Evolutionary conservation across 2,797 vertebrate genomes (phyloP), one percentile per base, ranked within the genome.

Genomic region (Anguilla pacifica): DNA sequence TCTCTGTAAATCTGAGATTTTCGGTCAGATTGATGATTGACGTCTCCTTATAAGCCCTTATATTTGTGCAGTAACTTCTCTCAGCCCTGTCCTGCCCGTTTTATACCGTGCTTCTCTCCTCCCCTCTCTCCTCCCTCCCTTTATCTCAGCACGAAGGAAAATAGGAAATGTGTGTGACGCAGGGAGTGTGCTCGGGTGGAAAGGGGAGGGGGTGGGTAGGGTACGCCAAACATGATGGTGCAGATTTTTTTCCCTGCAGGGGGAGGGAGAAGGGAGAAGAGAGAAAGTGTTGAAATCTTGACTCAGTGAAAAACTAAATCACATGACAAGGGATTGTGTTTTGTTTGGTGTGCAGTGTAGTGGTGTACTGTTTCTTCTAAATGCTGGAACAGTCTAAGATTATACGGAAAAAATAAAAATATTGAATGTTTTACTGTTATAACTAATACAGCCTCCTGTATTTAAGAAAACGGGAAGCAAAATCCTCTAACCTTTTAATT

Each of bases 141-240:
- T 57, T 70, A 57, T 61, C 82, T 84, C 87, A 84, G 87, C 90
- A 83, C 89, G 90, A 88, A 83, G 85, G 92, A 88, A 94, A 95
- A 95, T 93, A 95, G 95, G 94, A 96, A 90, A 87, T 72, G n/a
- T 17, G 31, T 35, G 13, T 85, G 87, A 87, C 89, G 61, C 82
- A 79, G 9, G 43, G 55, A 46, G 49, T 59, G 67, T 86, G 59
- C 88, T 61, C 1, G 39, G 86, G 11, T 79, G 92, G 79, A 92
- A 89, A 88, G 89, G 88, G 55, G 86, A 25, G 72, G 84, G 49
- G 89, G 92, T 88, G 89, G 85, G 49, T 88, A 91, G 87, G 49
- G 0, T 5, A 13, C 11, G 17, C 87, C 83, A 89, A 94, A 87
- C 93, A 91, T 95, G 94, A 95, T 92, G 2, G 39, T 46, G 91